phyloP scores from a whole-genome alignment of 92 coral and sea anemone species.

The Actinernus sp. region DNA sequence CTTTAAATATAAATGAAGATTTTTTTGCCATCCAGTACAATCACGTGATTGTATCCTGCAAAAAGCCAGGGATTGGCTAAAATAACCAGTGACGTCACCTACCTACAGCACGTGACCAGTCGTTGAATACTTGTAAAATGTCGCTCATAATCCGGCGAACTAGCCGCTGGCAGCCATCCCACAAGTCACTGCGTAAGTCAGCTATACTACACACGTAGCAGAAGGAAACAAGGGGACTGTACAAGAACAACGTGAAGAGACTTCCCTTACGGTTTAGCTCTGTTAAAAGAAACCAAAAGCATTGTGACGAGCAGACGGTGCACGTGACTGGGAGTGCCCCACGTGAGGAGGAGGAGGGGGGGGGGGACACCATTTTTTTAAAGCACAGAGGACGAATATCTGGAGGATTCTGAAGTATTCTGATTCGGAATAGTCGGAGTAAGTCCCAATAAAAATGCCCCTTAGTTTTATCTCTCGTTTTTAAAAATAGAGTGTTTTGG shows the following conservation, averaged over 20 bases:
- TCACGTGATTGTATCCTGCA: no score
- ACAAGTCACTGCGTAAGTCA: slow-evolving; percentile 88
- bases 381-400: no score
- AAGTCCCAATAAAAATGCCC: no score
- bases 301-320: background rate
- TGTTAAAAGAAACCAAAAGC: slow-evolving; percentile 14
- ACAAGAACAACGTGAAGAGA: slow-evolving; percentile 84
- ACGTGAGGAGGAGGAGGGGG: no score
- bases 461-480: no score
- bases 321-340: no score
- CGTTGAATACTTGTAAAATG: slow-evolving; percentile 67
- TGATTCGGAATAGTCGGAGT: no score
- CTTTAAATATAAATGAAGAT: no score
- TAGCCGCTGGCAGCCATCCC: slow-evolving; percentile 95
- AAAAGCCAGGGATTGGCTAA: background rate
- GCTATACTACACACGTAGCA: slow-evolving; percentile 83
- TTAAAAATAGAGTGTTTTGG: no score
- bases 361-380: no score
- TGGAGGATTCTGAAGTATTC: no score
- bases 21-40: no score
- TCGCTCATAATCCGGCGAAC: slow-evolving; percentile 84
- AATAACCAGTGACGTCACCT: slow-evolving; percentile 17
- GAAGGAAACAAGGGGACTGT: slow-evolving; percentile 93
- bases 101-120: slow-evolving; percentile 94
- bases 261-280: slow-evolving; percentile 94